Conservation (phyloP, 2,888 invertebrate species). For the Andrena minutula region DNA sequence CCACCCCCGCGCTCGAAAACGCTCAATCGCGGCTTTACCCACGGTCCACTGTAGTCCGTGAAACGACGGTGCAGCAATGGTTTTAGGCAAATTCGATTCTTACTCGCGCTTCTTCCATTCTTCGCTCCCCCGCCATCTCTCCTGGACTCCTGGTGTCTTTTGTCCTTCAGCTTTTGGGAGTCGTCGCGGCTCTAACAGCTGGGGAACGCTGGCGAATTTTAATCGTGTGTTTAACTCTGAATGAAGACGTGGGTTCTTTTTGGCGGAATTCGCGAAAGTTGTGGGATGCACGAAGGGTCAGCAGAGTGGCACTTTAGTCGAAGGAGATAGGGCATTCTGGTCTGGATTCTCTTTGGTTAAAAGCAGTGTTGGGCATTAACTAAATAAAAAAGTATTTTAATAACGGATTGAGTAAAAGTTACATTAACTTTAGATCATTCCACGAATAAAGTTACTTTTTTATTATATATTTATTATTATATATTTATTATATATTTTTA, state of each 20-base stretch:
- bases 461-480: too few relatives aligned
- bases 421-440: too few relatives aligned
- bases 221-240: constrained; percentile 27
- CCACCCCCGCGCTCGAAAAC: constrained; percentile 62
- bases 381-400: too few relatives aligned
- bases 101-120: neutral
- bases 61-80: constrained; percentile 46
- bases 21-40: constrained; percentile 63
- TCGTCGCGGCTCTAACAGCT: constrained; percentile 16
- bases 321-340: too few relatives aligned
- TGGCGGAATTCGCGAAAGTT: neutral
- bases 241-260: constrained; percentile 4
- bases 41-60: constrained; percentile 44
- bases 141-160: constrained; percentile 7
- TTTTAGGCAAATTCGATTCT: constrained; percentile 72
- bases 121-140: neutral
- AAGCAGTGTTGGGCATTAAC: too few relatives aligned
- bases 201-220: constrained; percentile 26
- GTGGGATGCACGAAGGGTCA: neutral
- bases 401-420: too few relatives aligned
- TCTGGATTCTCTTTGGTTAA: too few relatives aligned
- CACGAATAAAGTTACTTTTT: too few relatives aligned
- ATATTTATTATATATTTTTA: too few relatives aligned
- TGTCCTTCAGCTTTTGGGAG: constrained; percentile 28
- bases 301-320: neutral